Conservation (phyloP, 2,113 vertebrate genomes). For the Lonchura striata region DNA sequence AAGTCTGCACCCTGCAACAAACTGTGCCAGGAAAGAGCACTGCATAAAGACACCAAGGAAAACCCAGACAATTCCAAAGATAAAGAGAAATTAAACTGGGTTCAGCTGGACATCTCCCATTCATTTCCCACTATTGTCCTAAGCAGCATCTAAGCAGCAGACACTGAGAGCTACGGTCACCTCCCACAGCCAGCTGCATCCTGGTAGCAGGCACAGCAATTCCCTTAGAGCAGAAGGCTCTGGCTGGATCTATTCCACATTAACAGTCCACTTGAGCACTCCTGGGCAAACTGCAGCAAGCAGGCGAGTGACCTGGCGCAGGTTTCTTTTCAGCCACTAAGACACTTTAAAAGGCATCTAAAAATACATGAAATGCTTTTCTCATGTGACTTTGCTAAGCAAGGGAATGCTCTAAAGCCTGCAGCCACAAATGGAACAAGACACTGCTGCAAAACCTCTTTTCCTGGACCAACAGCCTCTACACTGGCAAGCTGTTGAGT, state of each 20-base stretch:
- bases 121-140: conserved; percentile 32
- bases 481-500: not conserved
- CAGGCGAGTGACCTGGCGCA: not conserved
- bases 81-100: not conserved
- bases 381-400: conserved; percentile 16
- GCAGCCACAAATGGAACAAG: not conserved
- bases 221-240: not conserved
- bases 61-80: not conserved
- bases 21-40: rapidly evolving
- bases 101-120: conserved; percentile 34
- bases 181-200: conserved; percentile 41
- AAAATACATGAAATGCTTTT: conserved; percentile 44
- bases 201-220: not conserved
- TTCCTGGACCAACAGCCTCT: not conserved
- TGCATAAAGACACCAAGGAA: not conserved
- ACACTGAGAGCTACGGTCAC: not conserved
- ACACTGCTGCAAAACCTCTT: not conserved
- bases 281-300: conserved; percentile 7
- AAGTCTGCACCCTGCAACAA: not conserved
- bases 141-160: not conserved
- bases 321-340: conserved; percentile 16
- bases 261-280: not conserved
- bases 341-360: conserved; percentile 48
- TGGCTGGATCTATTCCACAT: not conserved
- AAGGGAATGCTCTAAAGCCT: not conserved